A percentile compares a stretch with the other conserved stretches of the same genome.
Evolutionary conservation across 2,797 vertebrate genomes (phyloP).

Genomic region (Percopsis omiscomaycus): DNA sequence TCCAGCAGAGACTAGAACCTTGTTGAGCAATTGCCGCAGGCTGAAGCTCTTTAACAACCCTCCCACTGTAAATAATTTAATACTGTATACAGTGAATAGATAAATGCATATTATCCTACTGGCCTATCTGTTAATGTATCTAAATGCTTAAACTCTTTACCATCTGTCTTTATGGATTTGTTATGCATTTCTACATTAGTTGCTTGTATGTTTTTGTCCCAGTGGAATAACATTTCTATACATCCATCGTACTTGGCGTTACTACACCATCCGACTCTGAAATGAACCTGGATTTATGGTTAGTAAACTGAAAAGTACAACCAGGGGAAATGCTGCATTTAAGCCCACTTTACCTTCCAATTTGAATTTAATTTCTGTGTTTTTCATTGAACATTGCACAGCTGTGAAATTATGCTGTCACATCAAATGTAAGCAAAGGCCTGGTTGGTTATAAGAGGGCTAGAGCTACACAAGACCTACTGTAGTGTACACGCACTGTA

Average conservation of each 20-base stretch:
- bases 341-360: conserved; percentile 9
- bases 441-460: not conserved
- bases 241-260: no score
- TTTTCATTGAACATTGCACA: not conserved
- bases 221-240: no score
- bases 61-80: not conserved
- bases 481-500: conserved; percentile 7
- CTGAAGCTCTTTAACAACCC: not conserved
- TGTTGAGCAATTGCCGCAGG: not conserved
- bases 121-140: not conserved
- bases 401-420: not conserved
- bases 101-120: not conserved
- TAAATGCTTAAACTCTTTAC: no score
- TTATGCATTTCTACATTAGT: no score
- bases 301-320: no score
- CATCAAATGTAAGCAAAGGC: not conserved
- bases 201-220: no score
- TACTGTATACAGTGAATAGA: not conserved
- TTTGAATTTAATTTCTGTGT: not conserved
- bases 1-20: not conserved
- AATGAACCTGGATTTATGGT: no score
- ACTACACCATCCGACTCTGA: no score
- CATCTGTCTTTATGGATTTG: no score
- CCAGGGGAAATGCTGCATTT: not conserved
- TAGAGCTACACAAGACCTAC: not conserved